Evolutionary conservation across 1,140 invertebrate genomes (phyloP).

Genomic region (Scylla paramamosain): DNA sequence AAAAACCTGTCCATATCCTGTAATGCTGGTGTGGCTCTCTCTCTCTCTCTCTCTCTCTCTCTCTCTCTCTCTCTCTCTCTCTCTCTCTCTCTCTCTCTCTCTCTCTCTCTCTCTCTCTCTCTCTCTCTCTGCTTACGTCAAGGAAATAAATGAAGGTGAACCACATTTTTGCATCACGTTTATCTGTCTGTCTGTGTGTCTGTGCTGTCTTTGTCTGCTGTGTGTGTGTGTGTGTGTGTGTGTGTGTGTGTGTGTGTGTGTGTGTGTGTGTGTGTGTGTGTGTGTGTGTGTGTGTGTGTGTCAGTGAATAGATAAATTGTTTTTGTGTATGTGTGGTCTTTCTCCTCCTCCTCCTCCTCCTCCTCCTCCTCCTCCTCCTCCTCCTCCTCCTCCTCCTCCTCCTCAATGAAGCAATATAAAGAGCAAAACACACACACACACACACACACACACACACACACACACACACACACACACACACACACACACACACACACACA

Average conservation of each 20-base stretch:
- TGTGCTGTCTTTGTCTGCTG: background rate
- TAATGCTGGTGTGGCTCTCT: background rate
- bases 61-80: slow-evolving; percentile 24
- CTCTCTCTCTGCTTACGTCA: slow-evolving; percentile 10
- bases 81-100: slow-evolving; percentile 1
- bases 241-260: slow-evolving; percentile 20
- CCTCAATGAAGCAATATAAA: too few species aligned
- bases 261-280: background rate
- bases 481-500: too few species aligned
- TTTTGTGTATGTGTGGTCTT: background rate
- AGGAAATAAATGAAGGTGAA: background rate
- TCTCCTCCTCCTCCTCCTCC: background rate
- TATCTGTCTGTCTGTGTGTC: background rate
- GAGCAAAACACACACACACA: too few species aligned
- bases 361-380: background rate
- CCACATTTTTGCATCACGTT: background rate
- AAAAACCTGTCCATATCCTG: slow-evolving; percentile 23
- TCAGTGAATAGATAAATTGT: background rate
- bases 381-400: too few species aligned
- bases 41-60: slow-evolving; percentile 44
- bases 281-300: background rate
- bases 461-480: too few species aligned
- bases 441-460: too few species aligned
- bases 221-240: slow-evolving; percentile 20
- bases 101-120: slow-evolving; percentile 8